A percentile compares a stretch with the other conserved stretches of the same genome.
These are phyloP conservation scores for Bembecia ichneumoniformis DNA, from an alignment of 2,888 invertebrate genomes.

Conservation along the genomic window DNA sequence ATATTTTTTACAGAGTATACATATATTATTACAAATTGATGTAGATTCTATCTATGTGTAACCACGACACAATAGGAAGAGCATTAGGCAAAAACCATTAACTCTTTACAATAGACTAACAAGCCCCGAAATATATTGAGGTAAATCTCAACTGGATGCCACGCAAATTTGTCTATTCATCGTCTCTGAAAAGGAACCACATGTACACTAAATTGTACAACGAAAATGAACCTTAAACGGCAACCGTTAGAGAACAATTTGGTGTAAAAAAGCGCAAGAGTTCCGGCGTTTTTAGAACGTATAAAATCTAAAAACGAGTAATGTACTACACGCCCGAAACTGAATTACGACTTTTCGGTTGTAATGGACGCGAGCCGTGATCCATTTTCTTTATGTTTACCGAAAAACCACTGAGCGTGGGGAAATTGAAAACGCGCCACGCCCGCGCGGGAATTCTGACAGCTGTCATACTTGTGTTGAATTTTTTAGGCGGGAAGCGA, in stretches of 20 bases:
- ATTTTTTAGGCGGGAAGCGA: neutral
- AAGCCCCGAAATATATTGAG: slow-evolving; percentile 18
- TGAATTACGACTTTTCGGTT: slow-evolving; percentile 1
- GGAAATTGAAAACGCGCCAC: slow-evolving; percentile 16
- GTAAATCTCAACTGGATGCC: slow-evolving; percentile 6
- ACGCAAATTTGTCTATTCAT: slow-evolving; percentile 20
- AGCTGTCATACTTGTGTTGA: slow-evolving; percentile 27
- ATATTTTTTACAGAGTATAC: too few species aligned
- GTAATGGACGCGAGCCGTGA: slow-evolving; percentile 1
- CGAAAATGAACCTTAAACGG: neutral
- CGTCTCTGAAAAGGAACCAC: neutral
- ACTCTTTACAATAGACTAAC: slow-evolving; percentile 11
- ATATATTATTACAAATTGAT: too few species aligned
- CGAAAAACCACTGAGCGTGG: slow-evolving; percentile 15
- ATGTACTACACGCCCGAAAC: slow-evolving; percentile 4
- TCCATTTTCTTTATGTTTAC: slow-evolving; percentile 8
- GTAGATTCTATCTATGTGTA: too few species aligned
- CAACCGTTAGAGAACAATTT: neutral
- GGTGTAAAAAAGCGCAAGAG: neutral
- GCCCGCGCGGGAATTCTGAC: slow-evolving; percentile 44
- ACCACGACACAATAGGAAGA: neutral
- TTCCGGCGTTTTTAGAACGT: neutral
- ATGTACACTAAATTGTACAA: neutral
- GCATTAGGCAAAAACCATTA: neutral
- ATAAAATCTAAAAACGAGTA: neutral